A percentile compares a stretch with the other conserved stretches of the same genome.
Conservation (phyloP, 2,797 vertebrate species). For the Alca torda region DNA sequence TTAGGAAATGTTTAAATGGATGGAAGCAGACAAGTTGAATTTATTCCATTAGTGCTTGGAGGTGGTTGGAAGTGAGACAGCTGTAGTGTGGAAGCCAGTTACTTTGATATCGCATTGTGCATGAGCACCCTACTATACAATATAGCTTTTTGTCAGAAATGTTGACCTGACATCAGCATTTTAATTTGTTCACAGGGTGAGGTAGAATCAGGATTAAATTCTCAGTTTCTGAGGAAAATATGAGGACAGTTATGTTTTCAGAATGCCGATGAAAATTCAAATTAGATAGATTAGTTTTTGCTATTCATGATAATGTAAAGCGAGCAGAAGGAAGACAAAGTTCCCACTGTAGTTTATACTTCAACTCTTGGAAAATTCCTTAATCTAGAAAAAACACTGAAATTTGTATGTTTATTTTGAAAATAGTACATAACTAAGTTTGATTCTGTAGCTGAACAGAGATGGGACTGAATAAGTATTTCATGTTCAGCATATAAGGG, state of each 20-base stretch:
- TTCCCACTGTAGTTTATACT: background rate
- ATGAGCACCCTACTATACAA: background rate
- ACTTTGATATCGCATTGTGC: background rate
- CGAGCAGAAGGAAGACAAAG: background rate
- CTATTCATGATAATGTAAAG: background rate
- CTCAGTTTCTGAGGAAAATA: background rate
- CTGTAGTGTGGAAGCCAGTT: background rate
- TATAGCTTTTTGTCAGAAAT: background rate
- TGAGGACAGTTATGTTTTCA: background rate
- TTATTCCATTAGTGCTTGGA: background rate
- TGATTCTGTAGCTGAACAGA: background rate
- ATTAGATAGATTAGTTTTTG: background rate
- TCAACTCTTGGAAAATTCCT: background rate
- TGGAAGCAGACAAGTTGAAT: background rate
- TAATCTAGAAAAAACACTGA: background rate
- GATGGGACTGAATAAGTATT: background rate
- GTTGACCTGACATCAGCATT: background rate
- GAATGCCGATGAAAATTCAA: background rate
- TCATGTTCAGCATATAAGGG: background rate
- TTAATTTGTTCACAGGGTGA: background rate
- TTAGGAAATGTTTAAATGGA: background rate
- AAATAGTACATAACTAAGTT: background rate
- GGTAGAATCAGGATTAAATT: background rate
- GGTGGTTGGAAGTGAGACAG: background rate
- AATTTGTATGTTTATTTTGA: background rate